These are phyloP conservation scores for Rhysida immarginata DNA, from an alignment of 1,140 invertebrate genomes.

Conservation along the genomic window DNA sequence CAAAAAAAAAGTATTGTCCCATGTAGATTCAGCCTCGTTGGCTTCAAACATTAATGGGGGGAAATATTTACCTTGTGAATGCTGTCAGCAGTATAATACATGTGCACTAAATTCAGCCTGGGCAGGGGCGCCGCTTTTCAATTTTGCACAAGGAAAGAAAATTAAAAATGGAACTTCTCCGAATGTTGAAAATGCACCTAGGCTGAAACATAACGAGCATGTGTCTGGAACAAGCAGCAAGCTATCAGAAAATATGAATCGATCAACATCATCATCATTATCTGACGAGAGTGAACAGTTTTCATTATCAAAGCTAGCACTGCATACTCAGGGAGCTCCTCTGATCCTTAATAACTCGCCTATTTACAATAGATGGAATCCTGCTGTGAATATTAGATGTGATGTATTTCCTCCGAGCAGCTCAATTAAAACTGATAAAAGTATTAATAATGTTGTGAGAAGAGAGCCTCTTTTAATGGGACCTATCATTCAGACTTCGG, in stretches of 20 bases:
- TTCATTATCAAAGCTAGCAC: slow-evolving; percentile 10
- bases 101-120: slow-evolving; percentile 25
- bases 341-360: neutral
- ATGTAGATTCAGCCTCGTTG: no score
- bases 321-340: slow-evolving; percentile 14
- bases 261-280: neutral
- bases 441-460: neutral
- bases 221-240: no score
- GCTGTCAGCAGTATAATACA: neutral
- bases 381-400: neutral
- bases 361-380: neutral
- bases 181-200: no score
- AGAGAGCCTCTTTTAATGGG: neutral
- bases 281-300: slow-evolving; percentile 3
- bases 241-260: no score
- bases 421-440: neutral
- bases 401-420: neutral
- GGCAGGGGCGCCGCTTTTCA: slow-evolving; percentile 49
- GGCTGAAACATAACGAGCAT: no score
- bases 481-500: neutral
- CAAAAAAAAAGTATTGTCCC: no score
- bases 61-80: no score
- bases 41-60: no score
- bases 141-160: neutral
- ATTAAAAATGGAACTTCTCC: neutral